phyloP scores from a whole-genome alignment of 2,888 invertebrate genomes.

The Alloplasta piceator region DNA sequence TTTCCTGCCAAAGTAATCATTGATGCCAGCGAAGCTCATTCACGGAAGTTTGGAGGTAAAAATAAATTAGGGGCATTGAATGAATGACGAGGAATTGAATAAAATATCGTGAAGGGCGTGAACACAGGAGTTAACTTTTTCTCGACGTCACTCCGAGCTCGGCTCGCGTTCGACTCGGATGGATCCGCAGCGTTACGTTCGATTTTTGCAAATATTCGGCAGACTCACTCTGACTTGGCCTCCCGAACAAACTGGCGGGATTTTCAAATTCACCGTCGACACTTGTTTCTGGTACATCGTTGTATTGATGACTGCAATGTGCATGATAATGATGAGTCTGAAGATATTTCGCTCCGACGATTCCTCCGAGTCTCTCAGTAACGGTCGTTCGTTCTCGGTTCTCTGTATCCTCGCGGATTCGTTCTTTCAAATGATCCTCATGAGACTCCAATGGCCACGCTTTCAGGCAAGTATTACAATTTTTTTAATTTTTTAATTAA shows the following conservation, averaged over 20 bases:
- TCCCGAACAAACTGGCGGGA: slow-evolving; percentile 51
- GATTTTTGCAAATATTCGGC: slow-evolving; percentile 62
- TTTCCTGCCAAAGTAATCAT: too few relatives aligned
- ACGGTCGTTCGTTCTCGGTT: not conserved
- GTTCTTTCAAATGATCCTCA: slow-evolving; percentile 33
- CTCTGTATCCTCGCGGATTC: slow-evolving; percentile 9
- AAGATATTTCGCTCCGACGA: not conserved
- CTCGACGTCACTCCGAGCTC: not conserved
- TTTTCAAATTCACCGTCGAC: slow-evolving; percentile 51
- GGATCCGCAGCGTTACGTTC: slow-evolving; percentile 51
- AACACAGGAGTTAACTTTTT: too few relatives aligned
- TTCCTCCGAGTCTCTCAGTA: slow-evolving; percentile 7
- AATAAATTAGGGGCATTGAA: too few relatives aligned
- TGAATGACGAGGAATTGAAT: too few relatives aligned
- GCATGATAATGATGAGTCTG: slow-evolving; percentile 60
- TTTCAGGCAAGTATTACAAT: slow-evolving; percentile 54
- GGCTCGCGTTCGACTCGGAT: not conserved
- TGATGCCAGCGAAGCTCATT: too few relatives aligned
- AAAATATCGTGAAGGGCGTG: too few relatives aligned
- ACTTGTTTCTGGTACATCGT: slow-evolving; percentile 65
- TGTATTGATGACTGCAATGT: slow-evolving; percentile 52
- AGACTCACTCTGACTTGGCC: slow-evolving; percentile 72
- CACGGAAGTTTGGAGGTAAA: too few relatives aligned
- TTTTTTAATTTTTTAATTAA: too few relatives aligned
- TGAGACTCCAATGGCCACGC: slow-evolving; percentile 37